These are phyloP conservation scores for Phylloscopus trochiloides DNA, from an alignment of 2,113 vertebrate genomes.

Conservation along the genomic window DNA sequence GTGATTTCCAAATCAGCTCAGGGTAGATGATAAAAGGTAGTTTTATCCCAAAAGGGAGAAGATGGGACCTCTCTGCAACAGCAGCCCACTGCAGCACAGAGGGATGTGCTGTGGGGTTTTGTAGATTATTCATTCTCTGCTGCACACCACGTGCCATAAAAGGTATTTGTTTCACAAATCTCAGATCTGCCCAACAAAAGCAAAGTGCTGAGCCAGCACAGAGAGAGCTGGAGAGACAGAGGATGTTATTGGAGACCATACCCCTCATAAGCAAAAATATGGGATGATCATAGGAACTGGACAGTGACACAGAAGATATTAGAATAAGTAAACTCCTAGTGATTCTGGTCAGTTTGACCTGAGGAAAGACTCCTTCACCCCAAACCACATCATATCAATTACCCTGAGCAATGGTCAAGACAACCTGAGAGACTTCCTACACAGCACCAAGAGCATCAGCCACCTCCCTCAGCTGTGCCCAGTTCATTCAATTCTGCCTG, in stretches of 20 bases:
- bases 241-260: neutral
- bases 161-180: neutral
- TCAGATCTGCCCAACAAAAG: neutral
- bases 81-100: neutral
- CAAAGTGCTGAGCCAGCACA: neutral
- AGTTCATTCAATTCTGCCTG: neutral
- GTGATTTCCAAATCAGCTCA: neutral
- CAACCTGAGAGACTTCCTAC: neutral
- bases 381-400: neutral
- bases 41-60: neutral
- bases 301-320: neutral
- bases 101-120: neutral
- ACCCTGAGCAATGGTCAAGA: neutral
- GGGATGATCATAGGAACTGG: neutral
- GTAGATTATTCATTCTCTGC: neutral
- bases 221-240: neutral
- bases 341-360: neutral
- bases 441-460: neutral
- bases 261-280: neutral
- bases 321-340: neutral
- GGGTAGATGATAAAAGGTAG: neutral
- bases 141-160: neutral
- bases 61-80: neutral
- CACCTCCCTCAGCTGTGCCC: neutral
- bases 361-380: neutral